These are phyloP conservation scores for Genyomyrus donnyi DNA, from an alignment of 2,113 vertebrate species.

Conservation along the genomic window DNA sequence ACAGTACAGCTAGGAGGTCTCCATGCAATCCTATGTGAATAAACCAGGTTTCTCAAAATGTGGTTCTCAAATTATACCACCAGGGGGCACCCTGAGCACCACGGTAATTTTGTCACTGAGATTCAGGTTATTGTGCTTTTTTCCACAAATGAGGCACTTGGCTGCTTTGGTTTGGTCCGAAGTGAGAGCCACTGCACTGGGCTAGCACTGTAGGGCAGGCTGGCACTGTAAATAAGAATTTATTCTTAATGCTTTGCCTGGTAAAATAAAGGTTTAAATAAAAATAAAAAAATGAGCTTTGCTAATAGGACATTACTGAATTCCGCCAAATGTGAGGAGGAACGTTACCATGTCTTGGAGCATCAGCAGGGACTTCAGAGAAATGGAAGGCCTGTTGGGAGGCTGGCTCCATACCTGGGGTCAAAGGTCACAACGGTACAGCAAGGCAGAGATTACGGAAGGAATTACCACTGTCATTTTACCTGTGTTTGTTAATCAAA, in stretches of 20 bases:
- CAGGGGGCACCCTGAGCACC: background rate
- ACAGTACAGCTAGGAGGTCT: background rate
- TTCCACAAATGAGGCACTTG: too few species aligned
- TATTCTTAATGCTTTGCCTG: too few species aligned
- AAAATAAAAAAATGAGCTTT: background rate
- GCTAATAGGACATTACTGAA: background rate
- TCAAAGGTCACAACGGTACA: background rate
- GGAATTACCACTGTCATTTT: background rate
- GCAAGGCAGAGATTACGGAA: background rate
- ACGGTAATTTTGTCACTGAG: too few species aligned
- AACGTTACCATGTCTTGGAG: slow-evolving; percentile 50
- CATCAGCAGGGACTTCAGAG: slow-evolving; percentile 32
- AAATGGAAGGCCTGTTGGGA: slow-evolving; percentile 44
- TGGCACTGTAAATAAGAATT: too few species aligned
- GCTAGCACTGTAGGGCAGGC: background rate
- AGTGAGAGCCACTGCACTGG: background rate
- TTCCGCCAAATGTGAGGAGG: background rate
- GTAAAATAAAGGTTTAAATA: too few species aligned
- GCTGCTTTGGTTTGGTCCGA: too few species aligned
- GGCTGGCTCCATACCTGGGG: slow-evolving; percentile 50
- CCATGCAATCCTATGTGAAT: background rate
- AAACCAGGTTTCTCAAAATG: background rate
- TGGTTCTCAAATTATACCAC: background rate
- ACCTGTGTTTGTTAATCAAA: background rate
- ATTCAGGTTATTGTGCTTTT: too few species aligned